These are phyloP conservation scores for Acronicta leporina DNA, from an alignment of 2,888 invertebrate species.

Conservation along the genomic window DNA sequence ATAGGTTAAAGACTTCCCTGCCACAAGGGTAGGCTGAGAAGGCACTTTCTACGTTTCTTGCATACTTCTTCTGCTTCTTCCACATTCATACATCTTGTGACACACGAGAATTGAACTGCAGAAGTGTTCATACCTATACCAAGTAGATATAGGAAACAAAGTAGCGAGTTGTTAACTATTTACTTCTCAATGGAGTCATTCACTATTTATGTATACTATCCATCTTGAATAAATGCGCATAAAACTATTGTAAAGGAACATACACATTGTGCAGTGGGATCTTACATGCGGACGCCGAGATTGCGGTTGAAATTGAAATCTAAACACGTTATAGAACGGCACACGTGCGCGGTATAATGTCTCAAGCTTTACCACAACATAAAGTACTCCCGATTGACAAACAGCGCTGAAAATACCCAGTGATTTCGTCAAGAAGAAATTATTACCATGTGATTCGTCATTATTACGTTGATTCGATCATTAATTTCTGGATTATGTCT, in stretches of 20 bases:
- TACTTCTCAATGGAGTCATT: too few species aligned
- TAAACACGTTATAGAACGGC: slow-evolving; percentile 16
- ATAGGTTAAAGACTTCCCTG: too few species aligned
- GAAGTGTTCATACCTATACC: too few species aligned
- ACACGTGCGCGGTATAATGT: slow-evolving; percentile 37
- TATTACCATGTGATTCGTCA: slow-evolving; percentile 30
- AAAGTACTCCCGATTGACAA: slow-evolving; percentile 35
- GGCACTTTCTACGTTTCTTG: too few species aligned
- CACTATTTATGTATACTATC: too few species aligned
- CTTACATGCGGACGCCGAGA: slow-evolving; percentile 9
- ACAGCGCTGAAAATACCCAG: slow-evolving; percentile 42
- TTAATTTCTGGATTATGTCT: slow-evolving; percentile 22
- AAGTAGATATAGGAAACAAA: too few species aligned
- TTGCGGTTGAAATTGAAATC: slow-evolving; percentile 39
- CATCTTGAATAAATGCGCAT: background rate
- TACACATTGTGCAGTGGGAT: slow-evolving; percentile 9
- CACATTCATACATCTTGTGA: too few species aligned
- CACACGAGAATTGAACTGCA: too few species aligned
- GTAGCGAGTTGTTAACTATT: too few species aligned
- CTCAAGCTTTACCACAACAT: slow-evolving; percentile 28
- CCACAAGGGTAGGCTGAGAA: too few species aligned
- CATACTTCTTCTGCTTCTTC: too few species aligned
- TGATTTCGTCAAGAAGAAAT: slow-evolving; percentile 27
- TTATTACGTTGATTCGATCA: slow-evolving; percentile 16
- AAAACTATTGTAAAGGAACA: slow-evolving; percentile 19